These are phyloP conservation scores for Eulemur coronatus DNA, from an alignment of 2,797 vertebrate genomes.

Conservation along the genomic window DNA sequence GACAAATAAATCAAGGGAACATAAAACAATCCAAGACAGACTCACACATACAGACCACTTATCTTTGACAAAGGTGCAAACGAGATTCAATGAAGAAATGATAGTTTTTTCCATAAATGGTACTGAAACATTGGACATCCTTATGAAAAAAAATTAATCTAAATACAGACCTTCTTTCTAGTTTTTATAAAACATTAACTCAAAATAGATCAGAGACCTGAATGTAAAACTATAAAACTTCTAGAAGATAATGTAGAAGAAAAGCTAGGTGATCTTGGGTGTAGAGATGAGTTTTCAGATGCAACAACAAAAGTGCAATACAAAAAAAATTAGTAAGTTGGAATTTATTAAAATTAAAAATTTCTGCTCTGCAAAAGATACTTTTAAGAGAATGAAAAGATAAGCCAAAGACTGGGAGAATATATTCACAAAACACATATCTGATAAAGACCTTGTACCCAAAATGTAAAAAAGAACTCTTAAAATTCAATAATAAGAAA, in stretches of 20 bases:
- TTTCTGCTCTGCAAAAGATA: neutral
- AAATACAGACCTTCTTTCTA: neutral
- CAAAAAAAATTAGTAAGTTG: neutral
- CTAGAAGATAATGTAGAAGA: neutral
- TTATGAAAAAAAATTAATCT: neutral
- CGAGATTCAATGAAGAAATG: neutral
- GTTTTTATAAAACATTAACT: neutral
- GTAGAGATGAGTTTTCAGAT: slow-evolving; percentile 27
- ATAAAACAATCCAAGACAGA: neutral
- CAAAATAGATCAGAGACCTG: neutral
- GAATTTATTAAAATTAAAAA: neutral
- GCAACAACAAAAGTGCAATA: neutral
- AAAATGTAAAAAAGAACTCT: neutral
- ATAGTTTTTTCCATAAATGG: neutral
- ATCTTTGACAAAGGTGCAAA: slow-evolving; percentile 17
- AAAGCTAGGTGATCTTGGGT: neutral
- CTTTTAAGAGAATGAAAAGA: slow-evolving; percentile 7
- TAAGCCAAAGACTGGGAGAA: neutral
- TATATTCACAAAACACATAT: slow-evolving; percentile 4
- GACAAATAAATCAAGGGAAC: neutral
- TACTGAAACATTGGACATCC: neutral
- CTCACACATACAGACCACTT: neutral
- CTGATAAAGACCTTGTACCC: neutral
- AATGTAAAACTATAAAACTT: slow-evolving; percentile 39
- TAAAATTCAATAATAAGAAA: slow-evolving; percentile 31